These are phyloP conservation scores for Tribolium castaneum DNA, from an alignment of 1,140 invertebrate genomes.

Conservation along the genomic window DNA sequence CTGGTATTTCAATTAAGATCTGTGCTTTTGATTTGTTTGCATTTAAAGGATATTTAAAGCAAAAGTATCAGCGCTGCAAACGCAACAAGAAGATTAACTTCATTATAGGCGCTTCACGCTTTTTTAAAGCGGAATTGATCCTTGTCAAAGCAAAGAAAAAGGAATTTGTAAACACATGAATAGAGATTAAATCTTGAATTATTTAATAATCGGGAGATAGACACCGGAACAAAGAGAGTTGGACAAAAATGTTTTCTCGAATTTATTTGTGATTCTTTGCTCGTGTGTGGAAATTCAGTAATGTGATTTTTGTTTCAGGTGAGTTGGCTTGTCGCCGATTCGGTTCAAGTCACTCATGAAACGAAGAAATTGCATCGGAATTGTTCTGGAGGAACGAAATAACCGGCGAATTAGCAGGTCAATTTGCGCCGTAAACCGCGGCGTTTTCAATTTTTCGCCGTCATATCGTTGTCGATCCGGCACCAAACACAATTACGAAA, in stretches of 20 bases:
- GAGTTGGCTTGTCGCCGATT: background rate
- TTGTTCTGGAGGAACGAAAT: background rate
- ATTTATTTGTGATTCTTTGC: background rate
- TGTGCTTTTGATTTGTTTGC: background rate
- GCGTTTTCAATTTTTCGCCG: too few species aligned
- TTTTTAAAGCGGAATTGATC: background rate
- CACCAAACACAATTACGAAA: background rate
- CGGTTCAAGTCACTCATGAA: constrained; percentile 1
- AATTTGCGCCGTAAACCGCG: background rate
- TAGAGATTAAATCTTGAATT: background rate
- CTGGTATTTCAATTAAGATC: background rate
- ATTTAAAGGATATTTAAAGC: background rate
- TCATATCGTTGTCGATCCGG: too few species aligned
- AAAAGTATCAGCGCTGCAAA: background rate
- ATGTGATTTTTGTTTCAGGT: constrained; percentile 9
- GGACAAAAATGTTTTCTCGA: too few species aligned
- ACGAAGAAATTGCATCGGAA: constrained; percentile 9
- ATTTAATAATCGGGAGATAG: background rate
- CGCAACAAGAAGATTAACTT: background rate
- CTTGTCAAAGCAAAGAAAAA: background rate
- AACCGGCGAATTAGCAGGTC: background rate
- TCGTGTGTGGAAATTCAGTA: background rate
- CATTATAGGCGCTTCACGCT: background rate
- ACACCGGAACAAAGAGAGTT: too few species aligned
- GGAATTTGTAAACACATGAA: background rate